Conservation (phyloP, 2,888 invertebrate genomes). For the Caenorhabditis auriculariae region DNA sequence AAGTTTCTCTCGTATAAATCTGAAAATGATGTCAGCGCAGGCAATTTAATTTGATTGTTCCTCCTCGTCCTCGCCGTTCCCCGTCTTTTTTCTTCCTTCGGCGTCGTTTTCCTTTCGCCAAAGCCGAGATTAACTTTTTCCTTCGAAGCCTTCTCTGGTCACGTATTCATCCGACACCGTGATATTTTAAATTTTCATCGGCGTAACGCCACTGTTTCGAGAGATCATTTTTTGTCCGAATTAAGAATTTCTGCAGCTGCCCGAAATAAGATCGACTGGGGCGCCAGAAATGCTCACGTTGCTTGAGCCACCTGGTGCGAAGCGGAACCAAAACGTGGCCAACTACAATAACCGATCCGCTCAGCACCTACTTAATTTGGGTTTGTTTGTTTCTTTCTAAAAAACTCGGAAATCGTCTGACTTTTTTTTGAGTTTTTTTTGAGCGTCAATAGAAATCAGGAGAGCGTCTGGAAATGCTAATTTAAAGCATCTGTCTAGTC, state of each 20-base stretch:
- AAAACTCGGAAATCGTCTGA: not conserved
- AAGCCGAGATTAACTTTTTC: not conserved
- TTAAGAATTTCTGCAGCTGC: conserved; percentile 28
- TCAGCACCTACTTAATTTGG: conserved; percentile 45
- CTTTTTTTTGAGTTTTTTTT: not conserved
- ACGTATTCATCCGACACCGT: not conserved
- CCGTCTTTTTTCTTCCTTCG: not conserved
- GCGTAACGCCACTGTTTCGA: not conserved
- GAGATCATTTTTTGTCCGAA: conserved; percentile 8
- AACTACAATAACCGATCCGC: conserved; percentile 42
- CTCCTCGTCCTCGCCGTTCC: not conserved
- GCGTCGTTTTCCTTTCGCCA: not conserved
- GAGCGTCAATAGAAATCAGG: too few relatives aligned
- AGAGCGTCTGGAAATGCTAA: too few relatives aligned
- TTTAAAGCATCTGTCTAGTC: too few relatives aligned
- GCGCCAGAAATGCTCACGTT: conserved; percentile 48
- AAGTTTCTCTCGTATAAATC: not conserved
- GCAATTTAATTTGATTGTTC: not conserved
- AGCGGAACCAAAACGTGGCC: conserved; percentile 35
- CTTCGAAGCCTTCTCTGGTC: not conserved
- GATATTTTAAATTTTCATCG: not conserved
- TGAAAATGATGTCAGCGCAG: not conserved
- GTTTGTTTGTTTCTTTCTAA: conserved; percentile 13
- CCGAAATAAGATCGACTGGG: conserved; percentile 29
- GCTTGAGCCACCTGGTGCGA: conserved; percentile 50